Evolutionary conservation across 2,113 vertebrate species (phyloP), one percentile per base, ranked within the genome.

Genomic region (Suricata suricatta): DNA sequence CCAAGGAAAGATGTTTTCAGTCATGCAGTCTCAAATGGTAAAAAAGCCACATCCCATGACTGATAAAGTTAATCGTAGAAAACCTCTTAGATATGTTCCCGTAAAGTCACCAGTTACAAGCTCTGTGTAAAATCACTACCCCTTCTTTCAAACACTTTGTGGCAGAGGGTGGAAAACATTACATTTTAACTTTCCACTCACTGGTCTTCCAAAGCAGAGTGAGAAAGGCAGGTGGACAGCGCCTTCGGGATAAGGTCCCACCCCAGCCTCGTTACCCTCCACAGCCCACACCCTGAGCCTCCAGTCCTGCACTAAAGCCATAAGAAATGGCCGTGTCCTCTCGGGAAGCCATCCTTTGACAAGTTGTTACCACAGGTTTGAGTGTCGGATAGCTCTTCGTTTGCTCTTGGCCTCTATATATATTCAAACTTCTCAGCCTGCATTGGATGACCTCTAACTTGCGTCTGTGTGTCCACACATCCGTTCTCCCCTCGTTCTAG

Each of bases 401-500:
- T 88, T 90, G 72, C n/a, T 77, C 16, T 95, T 41, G 12, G 13
- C 81, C 41, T n/a, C 63, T 23, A 6, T 68, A 25, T 31, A 29
- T 68, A 47, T 47, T 8, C 44, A 47, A 47, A 47, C 31, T 74
- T 80, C 27, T 84, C 17, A 29, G 29, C 50, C 66, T 27, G 63
- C 35, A 9, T 35, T 11, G 44, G 19, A 11, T 52, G 87, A n/a
- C 9, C 13, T 68, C 38, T 47, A 13, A 60, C 35, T 23, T 80
- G 85, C 12, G 2, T 35, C 1, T 2, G 1, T 38, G 8, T 0
- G 0, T 80, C 17, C 15, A 2, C 13, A 52, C 29, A n/a, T 38
- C 41, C 84, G 33, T 29, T 16, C n/a, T 80, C 15, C 13, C 23
- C 5, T n/a, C 35, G 1, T 85, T 25, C 33, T 1, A 86, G 19